A percentile compares a stretch with the other conserved stretches of the same genome.
These are phyloP conservation scores for Apodemus sylvaticus DNA, from an alignment of 2,113 vertebrate species.

Conservation along the genomic window DNA sequence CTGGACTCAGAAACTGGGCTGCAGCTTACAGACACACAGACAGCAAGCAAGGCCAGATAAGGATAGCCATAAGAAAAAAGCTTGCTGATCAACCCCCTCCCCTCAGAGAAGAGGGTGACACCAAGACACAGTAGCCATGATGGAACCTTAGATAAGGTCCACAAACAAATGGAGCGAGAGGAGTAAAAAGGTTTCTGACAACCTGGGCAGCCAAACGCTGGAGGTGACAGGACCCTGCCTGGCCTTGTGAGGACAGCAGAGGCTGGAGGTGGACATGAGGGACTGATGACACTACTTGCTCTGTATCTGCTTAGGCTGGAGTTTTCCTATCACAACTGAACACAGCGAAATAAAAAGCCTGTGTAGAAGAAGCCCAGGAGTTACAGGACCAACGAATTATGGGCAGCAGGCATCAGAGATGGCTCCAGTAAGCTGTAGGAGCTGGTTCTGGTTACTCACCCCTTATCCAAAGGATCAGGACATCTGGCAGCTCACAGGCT, in stretches of 20 bases:
- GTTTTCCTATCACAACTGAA: background rate
- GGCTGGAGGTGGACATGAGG: background rate
- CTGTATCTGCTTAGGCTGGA: background rate
- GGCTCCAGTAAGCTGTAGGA: background rate
- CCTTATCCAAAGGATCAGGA: background rate
- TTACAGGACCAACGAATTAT: too few relatives aligned
- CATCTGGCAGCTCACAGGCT: background rate
- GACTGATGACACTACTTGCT: too few relatives aligned
- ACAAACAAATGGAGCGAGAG: background rate
- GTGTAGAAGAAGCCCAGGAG: background rate
- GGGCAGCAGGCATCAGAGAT: too few relatives aligned
- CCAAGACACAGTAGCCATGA: background rate
- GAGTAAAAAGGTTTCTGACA: background rate
- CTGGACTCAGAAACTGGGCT: background rate
- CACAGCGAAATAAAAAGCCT: background rate
- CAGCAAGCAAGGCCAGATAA: background rate
- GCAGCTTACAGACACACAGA: background rate
- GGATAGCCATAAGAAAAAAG: background rate
- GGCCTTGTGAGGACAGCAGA: background rate
- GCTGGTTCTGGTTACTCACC: rapidly evolving
- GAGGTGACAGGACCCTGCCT: background rate
- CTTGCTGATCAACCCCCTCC: background rate
- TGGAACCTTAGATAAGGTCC: background rate
- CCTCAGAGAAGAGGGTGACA: background rate
- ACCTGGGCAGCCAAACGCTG: background rate